Evolutionary conservation across 1,140 invertebrate genomes (phyloP).

Genomic region (Pseudomyrmex concolor): DNA sequence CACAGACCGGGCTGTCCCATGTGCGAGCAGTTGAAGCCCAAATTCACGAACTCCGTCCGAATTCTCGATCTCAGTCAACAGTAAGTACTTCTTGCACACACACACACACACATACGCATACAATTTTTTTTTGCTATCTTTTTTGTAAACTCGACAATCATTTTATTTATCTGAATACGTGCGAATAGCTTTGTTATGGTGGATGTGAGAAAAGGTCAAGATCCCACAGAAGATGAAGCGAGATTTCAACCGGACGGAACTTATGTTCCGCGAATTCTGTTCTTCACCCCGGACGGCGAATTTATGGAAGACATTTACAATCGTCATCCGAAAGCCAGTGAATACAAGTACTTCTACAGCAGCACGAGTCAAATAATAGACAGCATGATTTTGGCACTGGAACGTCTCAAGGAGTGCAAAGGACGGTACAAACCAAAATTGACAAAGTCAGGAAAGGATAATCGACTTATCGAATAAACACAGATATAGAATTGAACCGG

Average conservation of each 20-base stretch:
- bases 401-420: slow-evolving; percentile 18
- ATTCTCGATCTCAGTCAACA: slow-evolving; percentile 75
- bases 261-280: slow-evolving; percentile 81
- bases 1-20: slow-evolving; percentile 73
- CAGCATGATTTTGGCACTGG: slow-evolving; percentile 77
- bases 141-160: not conserved
- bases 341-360: slow-evolving; percentile 77
- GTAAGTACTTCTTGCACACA: slow-evolving; percentile 64
- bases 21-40: slow-evolving; percentile 73
- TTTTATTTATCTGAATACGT: not conserved
- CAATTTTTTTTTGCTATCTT: not conserved
- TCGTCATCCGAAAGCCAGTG: slow-evolving; percentile 57
- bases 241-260: slow-evolving; percentile 78
- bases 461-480: not conserved
- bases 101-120: not conserved
- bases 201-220: slow-evolving; percentile 63
- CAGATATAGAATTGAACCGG: not conserved
- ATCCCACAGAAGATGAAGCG: slow-evolving; percentile 52
- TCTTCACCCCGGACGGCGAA: slow-evolving; percentile 76
- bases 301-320: slow-evolving; percentile 77
- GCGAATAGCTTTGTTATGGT: slow-evolving; percentile 62
- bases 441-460: not conserved
- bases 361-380: slow-evolving; percentile 73
- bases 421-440: not conserved
- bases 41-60: slow-evolving; percentile 73